Evolutionary conservation across 1,140 invertebrate species (phyloP), one percentile per base, ranked within the genome.

Genomic region (Drosophila mauritiana): DNA sequence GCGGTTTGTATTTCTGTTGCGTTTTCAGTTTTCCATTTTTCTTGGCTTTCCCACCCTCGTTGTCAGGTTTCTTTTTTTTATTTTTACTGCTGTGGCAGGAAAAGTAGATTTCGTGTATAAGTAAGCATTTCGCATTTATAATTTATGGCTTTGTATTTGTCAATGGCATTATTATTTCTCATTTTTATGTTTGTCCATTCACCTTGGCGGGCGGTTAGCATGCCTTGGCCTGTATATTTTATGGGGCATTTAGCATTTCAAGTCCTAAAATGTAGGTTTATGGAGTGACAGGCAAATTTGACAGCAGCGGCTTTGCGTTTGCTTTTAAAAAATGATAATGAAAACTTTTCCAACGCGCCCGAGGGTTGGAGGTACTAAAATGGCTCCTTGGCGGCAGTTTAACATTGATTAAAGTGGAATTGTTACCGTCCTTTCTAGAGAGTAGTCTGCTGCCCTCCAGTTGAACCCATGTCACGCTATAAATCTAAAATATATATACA

Each of bases 101-200:
- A 86, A 89, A 88, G 83, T 88, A 88, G 84, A 89, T 88, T 89
- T 89, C 63, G 76, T 80, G 76, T 84, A 80, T 89, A 88, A 89
- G 80, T 89, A 89, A 88, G 83, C 86, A 88, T 84, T 88, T 89
- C 84, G 61, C 80, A 88, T 88, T 88, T 89, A 88, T 88, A 89
- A 88, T 88, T 88, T 88, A 88, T 88, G 83, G 83, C 84, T 89
- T 88, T 88, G 63, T 89, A 88, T 88, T 88, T 88, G 83, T 89
- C 83, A 88, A 89, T 88, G 83, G 83, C 76, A 89, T 88, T 88
- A 88, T 89, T 83, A 83, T 89, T 88, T 88, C 70, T 63, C 83
- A 86, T 82, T 89, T 83, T 88, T 88, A 75, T 81, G 59, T 81
- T 75, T 67, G 67, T 78, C 61, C 58, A 68, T 57, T 70, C 68